These are phyloP conservation scores for Mamestra brassicae DNA, from an alignment of 2,888 invertebrate genomes.

Conservation along the genomic window DNA sequence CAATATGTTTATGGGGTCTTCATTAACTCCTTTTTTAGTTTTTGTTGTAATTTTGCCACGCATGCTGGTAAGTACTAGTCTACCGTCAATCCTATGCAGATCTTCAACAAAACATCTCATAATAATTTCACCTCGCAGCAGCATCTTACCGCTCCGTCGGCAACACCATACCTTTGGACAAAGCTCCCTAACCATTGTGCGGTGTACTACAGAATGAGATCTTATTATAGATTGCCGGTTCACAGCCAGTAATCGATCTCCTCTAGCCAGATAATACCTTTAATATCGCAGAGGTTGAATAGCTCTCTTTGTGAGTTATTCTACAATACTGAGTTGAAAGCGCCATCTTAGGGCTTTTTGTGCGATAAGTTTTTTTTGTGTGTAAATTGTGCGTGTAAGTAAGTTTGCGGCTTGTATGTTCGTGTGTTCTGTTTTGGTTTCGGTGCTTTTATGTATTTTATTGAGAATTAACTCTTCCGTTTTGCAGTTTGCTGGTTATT, in stretches of 20 bases:
- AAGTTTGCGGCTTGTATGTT: conserved; percentile 8
- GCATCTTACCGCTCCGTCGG: conserved; percentile 61
- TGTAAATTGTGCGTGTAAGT: conserved; percentile 44
- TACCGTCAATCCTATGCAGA: too few relatives aligned
- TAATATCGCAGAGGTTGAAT: conserved; percentile 67
- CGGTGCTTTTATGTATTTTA: background rate
- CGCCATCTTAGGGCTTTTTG: conserved; percentile 64
- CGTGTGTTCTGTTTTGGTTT: conserved; percentile 17
- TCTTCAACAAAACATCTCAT: background rate
- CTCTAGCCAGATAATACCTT: conserved; percentile 69
- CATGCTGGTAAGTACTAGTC: too few relatives aligned
- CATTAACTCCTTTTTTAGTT: too few relatives aligned
- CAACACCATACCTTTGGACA: conserved; percentile 68
- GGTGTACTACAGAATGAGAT: conserved; percentile 76
- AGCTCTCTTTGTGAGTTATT: conserved; percentile 63
- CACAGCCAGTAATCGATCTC: conserved; percentile 74
- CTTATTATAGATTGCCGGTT: conserved; percentile 80
- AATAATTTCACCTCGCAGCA: conserved; percentile 28
- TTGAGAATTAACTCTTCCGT: background rate
- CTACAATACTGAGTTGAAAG: conserved; percentile 63
- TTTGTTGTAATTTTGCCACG: too few relatives aligned
- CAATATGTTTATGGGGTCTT: too few relatives aligned
- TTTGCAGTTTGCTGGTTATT: background rate
- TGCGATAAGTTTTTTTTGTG: conserved; percentile 42
- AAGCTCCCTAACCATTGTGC: conserved; percentile 72